Conservation (phyloP, 1,140 invertebrate species). For the Semibalanus balanoides region DNA sequence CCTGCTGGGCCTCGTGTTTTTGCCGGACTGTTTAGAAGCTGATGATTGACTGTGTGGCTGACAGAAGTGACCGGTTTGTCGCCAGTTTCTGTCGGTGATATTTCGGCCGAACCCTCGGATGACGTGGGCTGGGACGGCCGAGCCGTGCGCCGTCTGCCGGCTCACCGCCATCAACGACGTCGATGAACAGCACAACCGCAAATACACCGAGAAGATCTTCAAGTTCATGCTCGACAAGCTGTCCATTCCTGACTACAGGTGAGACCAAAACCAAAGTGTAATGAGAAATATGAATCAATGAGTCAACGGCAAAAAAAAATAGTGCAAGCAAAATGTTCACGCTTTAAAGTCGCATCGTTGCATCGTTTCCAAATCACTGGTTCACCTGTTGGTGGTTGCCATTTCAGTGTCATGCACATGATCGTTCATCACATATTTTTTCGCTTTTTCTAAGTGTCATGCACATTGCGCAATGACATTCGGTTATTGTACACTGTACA, state of each 20-base stretch:
- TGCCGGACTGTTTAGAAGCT: no score
- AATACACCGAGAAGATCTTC: not conserved
- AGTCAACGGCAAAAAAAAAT: not conserved
- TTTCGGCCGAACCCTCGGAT: not conserved
- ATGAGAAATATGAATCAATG: not conserved
- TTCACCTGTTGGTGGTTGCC: no score
- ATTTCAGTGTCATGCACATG: no score
- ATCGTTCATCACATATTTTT: not conserved
- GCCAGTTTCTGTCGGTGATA: not conserved
- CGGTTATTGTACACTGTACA: no score
- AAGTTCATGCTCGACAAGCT: not conserved
- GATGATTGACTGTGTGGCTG: no score
- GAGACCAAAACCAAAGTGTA: not conserved
- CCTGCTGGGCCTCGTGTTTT: no score
- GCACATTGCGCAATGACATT: no score
- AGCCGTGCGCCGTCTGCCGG: not conserved
- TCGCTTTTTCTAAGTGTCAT: no score
- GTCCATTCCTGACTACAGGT: not conserved
- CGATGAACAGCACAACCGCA: not conserved
- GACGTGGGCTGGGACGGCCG: not conserved
- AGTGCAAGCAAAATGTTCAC: not conserved
- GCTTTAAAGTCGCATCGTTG: no score
- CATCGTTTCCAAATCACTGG: no score
- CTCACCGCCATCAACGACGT: constrained; percentile 1
- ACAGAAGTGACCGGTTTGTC: no score